Percentiles rank a stretch among this genome's conserved stretches.
These are phyloP conservation scores for Petroica traversi DNA, from an alignment of 2,113 vertebrate genomes.

Conservation along the genomic window DNA sequence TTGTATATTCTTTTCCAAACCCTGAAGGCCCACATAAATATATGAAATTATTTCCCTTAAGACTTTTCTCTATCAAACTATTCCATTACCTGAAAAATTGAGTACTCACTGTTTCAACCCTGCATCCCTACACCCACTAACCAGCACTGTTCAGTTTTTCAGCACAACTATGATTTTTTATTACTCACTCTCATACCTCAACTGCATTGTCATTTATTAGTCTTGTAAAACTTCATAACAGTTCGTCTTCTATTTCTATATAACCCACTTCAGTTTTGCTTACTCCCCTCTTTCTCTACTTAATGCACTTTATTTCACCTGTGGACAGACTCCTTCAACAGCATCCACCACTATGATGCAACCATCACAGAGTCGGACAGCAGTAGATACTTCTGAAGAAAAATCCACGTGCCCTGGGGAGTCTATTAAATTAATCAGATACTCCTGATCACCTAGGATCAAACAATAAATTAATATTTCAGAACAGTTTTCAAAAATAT, in stretches of 20 bases:
- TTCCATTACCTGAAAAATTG: background rate
- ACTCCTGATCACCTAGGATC: slow-evolving; percentile 82
- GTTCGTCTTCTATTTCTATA: background rate
- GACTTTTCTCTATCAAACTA: background rate
- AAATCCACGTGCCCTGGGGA: slow-evolving; percentile 98
- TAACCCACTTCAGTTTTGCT: background rate
- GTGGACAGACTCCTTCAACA: slow-evolving; percentile 96
- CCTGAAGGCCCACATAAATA: background rate
- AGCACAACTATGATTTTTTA: background rate
- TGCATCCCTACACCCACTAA: background rate
- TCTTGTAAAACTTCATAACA: background rate
- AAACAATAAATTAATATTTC: slow-evolving; percentile 40
- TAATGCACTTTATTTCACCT: slow-evolving; percentile 75
- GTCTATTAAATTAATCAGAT: slow-evolving; percentile 94
- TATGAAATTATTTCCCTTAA: background rate
- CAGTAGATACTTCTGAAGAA: slow-evolving; percentile 97
- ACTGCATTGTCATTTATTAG: background rate
- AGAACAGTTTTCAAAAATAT: background rate
- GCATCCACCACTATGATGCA: slow-evolving; percentile 93
- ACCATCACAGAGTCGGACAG: slow-evolving; percentile 93
- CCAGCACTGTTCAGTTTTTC: background rate
- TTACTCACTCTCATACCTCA: background rate
- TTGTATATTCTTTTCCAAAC: background rate
- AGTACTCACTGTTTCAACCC: background rate
- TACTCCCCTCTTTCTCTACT: background rate